Base-by-base conservation (phyloP, 2,113 vertebrate genomes). In the Microcebus ravelobensis region DNA sequence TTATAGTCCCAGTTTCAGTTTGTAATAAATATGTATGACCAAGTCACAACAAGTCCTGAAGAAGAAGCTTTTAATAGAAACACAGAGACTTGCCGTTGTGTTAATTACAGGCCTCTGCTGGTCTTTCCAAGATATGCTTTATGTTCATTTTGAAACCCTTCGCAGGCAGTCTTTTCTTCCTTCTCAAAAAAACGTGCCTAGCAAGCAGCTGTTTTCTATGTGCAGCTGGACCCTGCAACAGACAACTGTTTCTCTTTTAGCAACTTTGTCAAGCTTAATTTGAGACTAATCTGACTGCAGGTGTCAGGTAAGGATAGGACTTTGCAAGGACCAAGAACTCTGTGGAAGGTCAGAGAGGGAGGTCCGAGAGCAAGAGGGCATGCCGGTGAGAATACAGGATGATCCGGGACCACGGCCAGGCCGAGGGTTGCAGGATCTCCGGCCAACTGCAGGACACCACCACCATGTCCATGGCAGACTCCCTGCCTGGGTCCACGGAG, bases 221-320 rank as follows among this genome's bases (percentile, higher is more conserved):
- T 8, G 61, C 96, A 80, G 93, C 97, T 94, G 91, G 71, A 96
- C 87, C 97, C 96, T 95, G 63, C 94, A 88, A 74, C 68, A 97
- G 97, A 96, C 94, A 96, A 98, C 96, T 97, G 94, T 97, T 98
- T 98, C 82, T 74, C 90, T 96, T 98, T 96, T 96, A 98, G 97
- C n/a, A 77, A 97, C 92, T 98, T 98, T 96, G 97, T 98, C 97
- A 98, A 96, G 97, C 97, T 98, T 98, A 96, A 97, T 95, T 98
- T 81, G 96, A 97, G 97, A 98, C 98, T 98, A 97, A 98, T 98
- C 97, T 97, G 95, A 95, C 97, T 98, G 96, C 98, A 98, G 98
- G 98, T 99, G 97, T 98, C 98, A 98, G 98, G 98, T 98, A 98
- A 98, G 98, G 96, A 71, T 59, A 77, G 90, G 77, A 68, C 96